phyloP scores from a whole-genome alignment of 2,113 vertebrate genomes.

The Corythornis vintsioides region DNA sequence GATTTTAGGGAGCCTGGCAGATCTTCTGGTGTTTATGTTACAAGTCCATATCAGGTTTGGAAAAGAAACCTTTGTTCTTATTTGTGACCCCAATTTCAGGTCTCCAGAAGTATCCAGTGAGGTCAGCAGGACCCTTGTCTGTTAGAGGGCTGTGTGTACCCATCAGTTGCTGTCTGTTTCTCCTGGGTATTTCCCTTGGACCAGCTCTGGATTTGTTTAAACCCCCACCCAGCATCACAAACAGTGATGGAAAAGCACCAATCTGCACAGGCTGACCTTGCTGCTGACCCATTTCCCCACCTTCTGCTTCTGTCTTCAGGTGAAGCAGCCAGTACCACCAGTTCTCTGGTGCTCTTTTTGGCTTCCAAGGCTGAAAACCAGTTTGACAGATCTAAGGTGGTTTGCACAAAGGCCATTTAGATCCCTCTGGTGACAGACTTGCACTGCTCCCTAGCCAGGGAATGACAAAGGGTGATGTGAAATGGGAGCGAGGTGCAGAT shows the following conservation, averaged over 20 bases:
- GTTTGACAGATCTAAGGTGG: not conserved
- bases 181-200: not conserved
- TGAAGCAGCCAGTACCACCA: not conserved
- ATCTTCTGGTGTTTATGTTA: not conserved
- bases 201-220: not conserved
- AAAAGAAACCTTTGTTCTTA: not conserved
- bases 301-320: not conserved
- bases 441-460: not conserved
- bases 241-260: not conserved
- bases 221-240: no score
- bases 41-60: not conserved
- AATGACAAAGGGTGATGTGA: not conserved
- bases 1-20: not conserved
- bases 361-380: not conserved
- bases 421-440: not conserved
- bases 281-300: not conserved
- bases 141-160: not conserved
- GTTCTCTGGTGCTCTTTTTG: not conserved
- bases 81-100: not conserved
- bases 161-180: accelerated
- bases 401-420: not conserved
- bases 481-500: not conserved
- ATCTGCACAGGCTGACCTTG: not conserved
- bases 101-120: accelerated
- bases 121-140: not conserved